Percentiles rank a stretch among this genome's conserved stretches.
Evolutionary conservation across 2,797 vertebrate genomes (phyloP).

Genomic region (Tapera naevia): DNA sequence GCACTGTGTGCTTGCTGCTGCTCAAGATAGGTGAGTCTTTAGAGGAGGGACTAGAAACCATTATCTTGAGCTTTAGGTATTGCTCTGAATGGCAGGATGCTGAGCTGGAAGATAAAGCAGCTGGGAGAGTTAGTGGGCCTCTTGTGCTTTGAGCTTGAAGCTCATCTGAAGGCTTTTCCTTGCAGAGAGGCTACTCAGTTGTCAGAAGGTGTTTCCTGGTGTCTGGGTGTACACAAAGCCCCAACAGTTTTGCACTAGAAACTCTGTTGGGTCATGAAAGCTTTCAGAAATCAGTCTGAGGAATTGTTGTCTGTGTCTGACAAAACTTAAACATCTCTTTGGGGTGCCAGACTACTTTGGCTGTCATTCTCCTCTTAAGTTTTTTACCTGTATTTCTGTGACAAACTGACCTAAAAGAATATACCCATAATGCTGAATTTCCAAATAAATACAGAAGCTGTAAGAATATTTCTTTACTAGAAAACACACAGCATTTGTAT

Average conservation of each 20-base stretch:
- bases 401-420: not conserved
- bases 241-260: not conserved
- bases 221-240: not conserved
- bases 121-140: not conserved
- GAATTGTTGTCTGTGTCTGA: not conserved
- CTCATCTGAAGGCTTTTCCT: not conserved
- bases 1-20: not conserved
- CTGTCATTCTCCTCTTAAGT: not conserved
- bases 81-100: not conserved
- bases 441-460: not conserved
- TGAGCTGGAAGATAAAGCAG: not conserved
- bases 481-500: not conserved
- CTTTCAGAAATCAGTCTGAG: not conserved
- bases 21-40: rapidly evolving
- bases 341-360: rapidly evolving
- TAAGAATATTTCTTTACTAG: not conserved
- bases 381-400: not conserved
- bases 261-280: not conserved
- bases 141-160: not conserved
- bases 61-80: not conserved
- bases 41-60: not conserved
- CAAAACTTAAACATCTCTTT: not conserved
- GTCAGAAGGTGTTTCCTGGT: not conserved
- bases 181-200: not conserved
- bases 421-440: not conserved